Base-by-base conservation (phyloP, 2,888 invertebrate species). In the Meandrusa payeni region DNA sequence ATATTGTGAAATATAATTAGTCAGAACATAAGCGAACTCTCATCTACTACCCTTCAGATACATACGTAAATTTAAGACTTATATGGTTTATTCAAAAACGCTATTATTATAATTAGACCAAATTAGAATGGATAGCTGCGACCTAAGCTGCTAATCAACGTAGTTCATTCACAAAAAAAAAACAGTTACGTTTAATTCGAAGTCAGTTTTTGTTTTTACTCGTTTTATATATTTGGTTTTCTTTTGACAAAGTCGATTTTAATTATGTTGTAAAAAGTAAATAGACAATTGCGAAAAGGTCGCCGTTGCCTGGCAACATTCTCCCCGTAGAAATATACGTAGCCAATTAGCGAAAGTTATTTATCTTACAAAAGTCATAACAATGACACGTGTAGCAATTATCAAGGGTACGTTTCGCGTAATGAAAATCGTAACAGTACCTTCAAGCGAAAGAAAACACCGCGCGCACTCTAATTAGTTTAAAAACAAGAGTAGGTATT, bases 401-500 rank as follows among this genome's bases (percentile, higher is more conserved):
- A 72, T 61, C 59, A 54, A 51, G 52, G 52, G 51, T 57, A 64
- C 68, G 50, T 47, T 54, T 54, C 31, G 48, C 48, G 49, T 64
- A 61, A 58, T 57, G 55, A 54, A 59, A 51, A 47, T 59, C 60
- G 63, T 64, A 52, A 50, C 57, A 48, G 52, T 54, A 39, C 38
- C 44, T 38, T 33, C 32, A 38, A 54, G 47, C 48, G 53, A 63
- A 64, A 67, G 59, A 60, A 57, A 57, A 62, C 57, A 51, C 51
- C 48, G 50, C n/a, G 51, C 51, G 48, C 66, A 64, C 65, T 74
- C 68, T 75, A 76, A 80, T 83, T 78, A 78, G 73, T 77, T 77
- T 57, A 61, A 72, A 72, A 81, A 79, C 73, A 75, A 76, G 74
- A 69, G 63, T 64, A 26, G 61, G 69, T 67, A 64, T 58, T 54